Base-by-base conservation (phyloP, 1,140 invertebrate species). In the Ceratitis capitata region DNA sequence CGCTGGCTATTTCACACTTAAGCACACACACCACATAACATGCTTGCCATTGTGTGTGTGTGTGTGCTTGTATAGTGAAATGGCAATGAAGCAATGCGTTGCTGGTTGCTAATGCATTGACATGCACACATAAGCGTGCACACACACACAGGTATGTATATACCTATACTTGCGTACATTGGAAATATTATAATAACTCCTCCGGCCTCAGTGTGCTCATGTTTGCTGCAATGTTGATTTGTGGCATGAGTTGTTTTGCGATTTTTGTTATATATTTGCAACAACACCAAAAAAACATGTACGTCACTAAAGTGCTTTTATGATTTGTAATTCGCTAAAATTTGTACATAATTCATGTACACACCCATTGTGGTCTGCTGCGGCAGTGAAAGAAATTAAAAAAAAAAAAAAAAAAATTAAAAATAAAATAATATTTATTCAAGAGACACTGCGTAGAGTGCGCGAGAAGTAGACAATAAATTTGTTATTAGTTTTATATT, bases 261-360 rank as follows among this genome's bases (percentile, higher is more conserved):
- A 32, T 2, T 35, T 12, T 12, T 29, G 32, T 19, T 39, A 14
- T 69, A 5, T 19, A 19, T 19, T 19, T 19, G 51, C 14, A 19
- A 53, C 4, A 53, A 53, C 14, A 53, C 14, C 16, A 53, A 4
- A 53, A n/a, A n/a, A n/a, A n/a, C 14, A 53, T 35, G 58, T 23
- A 19, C 61, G 32, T 69, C 61, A 29, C 61, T 69, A 69, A 64
- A 69, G 61, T 26, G 61, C 61, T 69, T 69, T 69, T 69, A 69
- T 69, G 61, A 69, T 39, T 35, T 69, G 61, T 32, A 16, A 16
- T 19, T 14, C 16, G 32, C 61, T 35, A 69, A 16, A n/a, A n/a
- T n/a, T n/a, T n/a, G n/a, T n/a, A n/a, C n/a, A 35, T 29, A 69
- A 39, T 69, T 69, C 32, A 19, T 14, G 3, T 26, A 61, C 58